Evolutionary conservation across 2,113 vertebrate genomes (phyloP), one percentile per base, ranked within the genome.

Genomic region (Dipodomys ordii): DNA sequence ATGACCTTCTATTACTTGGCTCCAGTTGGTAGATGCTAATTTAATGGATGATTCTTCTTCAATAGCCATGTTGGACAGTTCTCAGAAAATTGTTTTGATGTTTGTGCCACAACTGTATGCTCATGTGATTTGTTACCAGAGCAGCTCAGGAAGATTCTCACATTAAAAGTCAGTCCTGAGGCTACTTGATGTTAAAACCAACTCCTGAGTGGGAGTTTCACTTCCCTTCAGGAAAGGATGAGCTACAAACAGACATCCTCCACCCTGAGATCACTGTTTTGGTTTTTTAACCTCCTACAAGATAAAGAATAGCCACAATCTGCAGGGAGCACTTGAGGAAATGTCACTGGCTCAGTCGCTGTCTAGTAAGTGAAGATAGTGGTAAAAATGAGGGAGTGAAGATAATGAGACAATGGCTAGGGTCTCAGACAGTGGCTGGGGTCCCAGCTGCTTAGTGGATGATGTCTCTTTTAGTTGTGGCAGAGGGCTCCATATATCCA

Each of bases 381-480:
- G 30, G 25, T 62, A 7, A 49, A 32, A 79, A 39, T 4, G 12
- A 12, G 22, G 23, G 10, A 22, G 4, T 2, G 39, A 25, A 1
- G 6, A 28, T 1, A 8, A 80, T 30, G 7, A 46, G 0, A 7
- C 2, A 6, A 20, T 8, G 2, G n/a, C 53, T 57, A 20, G 6
- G 5, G 1, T 28, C 8, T 8, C 18, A 19, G 64, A 57, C 35
- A 8, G 1, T 13, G 16, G 23, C 4, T 2, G 9, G 4, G 39
- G 39, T 16, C n/a, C n/a, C 28, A 23, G n/a, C 18, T 19, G 5
- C 10, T 69, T 18, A 8, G 15, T 6, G 15, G 2, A 28, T 74
- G 2, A 9, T 18, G 16, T 10, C 1, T 1, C n/a, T 1, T 30
- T 2, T 30, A 71, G 20, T 2, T 49, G 32, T 4, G 32, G 39